Conservation (phyloP, 2,888 invertebrate genomes). For the Clunio marinus region DNA sequence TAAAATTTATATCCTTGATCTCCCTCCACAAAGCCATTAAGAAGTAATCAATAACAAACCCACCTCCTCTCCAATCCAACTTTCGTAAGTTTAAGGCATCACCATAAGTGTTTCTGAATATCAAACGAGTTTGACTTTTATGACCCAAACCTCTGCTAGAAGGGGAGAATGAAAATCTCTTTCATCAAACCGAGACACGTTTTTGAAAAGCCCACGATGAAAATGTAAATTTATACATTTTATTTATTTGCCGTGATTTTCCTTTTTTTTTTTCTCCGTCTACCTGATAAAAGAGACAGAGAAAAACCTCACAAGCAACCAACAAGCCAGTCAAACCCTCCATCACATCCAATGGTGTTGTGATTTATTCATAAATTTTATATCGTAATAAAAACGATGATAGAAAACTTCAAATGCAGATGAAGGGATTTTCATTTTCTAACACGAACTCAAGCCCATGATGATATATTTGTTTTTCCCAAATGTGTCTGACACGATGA, state of each 20-base stretch:
- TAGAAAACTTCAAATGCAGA: constrained; percentile 28
- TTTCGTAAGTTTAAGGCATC: not conserved
- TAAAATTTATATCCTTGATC: not conserved
- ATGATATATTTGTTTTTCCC: constrained; percentile 24
- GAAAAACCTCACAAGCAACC: too few relatives aligned
- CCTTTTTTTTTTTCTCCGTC: too few relatives aligned
- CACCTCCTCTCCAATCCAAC: not conserved
- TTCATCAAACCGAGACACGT: constrained; percentile 15
- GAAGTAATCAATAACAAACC: constrained; percentile 12
- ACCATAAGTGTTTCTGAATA: constrained; percentile 28
- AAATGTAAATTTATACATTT: not conserved
- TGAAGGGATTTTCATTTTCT: constrained; percentile 23
- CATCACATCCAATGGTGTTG: not conserved
- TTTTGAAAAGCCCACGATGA: constrained; percentile 7
- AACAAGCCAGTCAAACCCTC: not conserved
- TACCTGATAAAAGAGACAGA: constrained; percentile 14
- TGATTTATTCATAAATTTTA: constrained; percentile 25
- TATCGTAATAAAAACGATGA: constrained; percentile 20
- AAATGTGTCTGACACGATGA: constrained; percentile 20
- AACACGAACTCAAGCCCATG: not conserved
- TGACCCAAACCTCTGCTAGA: constrained; percentile 2
- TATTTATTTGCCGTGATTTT: constrained; percentile 17
- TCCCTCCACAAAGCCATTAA: not conserved
- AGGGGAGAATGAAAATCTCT: constrained; percentile 1
- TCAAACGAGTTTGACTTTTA: constrained; percentile 23